phyloP scores from a whole-genome alignment of 2,888 invertebrate genomes.

The Leptogaster cylindrica region DNA sequence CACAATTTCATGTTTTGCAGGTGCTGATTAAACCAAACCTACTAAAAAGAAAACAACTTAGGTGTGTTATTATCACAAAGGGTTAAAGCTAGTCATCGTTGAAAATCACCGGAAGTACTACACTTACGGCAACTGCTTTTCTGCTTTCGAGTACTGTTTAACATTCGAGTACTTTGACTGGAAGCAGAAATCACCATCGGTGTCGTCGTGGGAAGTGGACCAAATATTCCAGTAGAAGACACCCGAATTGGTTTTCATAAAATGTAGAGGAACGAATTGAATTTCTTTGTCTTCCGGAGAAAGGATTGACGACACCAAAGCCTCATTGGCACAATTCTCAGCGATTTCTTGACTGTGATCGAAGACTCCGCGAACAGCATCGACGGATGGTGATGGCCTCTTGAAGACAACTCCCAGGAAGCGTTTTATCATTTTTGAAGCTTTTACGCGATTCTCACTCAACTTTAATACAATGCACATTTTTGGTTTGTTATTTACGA shows the following conservation, averaged over 20 bases:
- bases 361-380: background rate
- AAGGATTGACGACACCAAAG: conserved; percentile 44
- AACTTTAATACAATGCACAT: conserved; percentile 22
- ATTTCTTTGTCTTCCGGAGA: background rate
- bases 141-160: background rate
- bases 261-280: background rate
- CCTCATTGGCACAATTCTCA: conserved; percentile 59
- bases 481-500: background rate
- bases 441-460: conserved; percentile 7
- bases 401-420: conserved; percentile 6
- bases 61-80: background rate
- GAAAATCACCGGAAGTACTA: too few species aligned
- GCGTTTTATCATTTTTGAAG: conserved; percentile 7
- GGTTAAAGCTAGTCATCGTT: background rate
- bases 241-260: background rate
- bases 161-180: background rate
- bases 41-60: too few species aligned
- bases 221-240: conserved; percentile 11
- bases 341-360: conserved; percentile 53
- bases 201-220: background rate
- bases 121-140: too few species aligned
- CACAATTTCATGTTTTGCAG: too few species aligned
- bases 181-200: background rate
- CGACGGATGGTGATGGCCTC: background rate
- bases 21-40: too few species aligned